Percentiles rank a stretch among this genome's conserved stretches.
Evolutionary conservation across 2,888 invertebrate species (phyloP).

Genomic region (Drosophila cognata): DNA sequence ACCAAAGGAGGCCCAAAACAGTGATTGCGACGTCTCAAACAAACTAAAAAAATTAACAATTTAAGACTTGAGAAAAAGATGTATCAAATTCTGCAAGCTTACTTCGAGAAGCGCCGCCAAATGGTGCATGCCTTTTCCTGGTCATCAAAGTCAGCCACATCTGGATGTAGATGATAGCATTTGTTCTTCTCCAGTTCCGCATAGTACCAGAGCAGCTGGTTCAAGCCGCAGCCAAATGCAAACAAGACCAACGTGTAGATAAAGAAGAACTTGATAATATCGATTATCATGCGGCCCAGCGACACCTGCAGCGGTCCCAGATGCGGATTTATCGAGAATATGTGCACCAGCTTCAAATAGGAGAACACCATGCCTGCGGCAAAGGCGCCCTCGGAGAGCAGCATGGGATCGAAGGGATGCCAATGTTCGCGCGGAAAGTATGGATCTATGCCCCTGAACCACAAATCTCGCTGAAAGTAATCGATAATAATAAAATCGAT

Average conservation of each 20-base stretch:
- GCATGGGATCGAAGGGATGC: constrained; percentile 98
- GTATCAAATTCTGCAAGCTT: constrained; percentile 66
- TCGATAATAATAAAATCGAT: not conserved
- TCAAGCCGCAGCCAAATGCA: constrained; percentile 98
- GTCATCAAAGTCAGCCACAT: constrained; percentile 93
- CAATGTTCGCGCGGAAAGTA: constrained; percentile 95
- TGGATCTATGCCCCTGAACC: constrained; percentile 89
- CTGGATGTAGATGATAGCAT: constrained; percentile 91
- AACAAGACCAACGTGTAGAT: constrained; percentile 96
- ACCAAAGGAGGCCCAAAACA: constrained; percentile 99
- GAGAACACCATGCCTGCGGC: constrained; percentile 99
- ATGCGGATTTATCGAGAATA: constrained; percentile 98
- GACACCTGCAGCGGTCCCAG: constrained; percentile 97
- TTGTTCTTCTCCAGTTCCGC: constrained; percentile 94
- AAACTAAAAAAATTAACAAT: constrained; percentile 87
- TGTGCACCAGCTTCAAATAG: constrained; percentile 97
- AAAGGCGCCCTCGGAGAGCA: constrained; percentile 96
- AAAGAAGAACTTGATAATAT: constrained; percentile 98
- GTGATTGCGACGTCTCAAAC: constrained; percentile 98
- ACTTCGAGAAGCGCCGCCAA: constrained; percentile 96
- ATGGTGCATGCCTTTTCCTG: constrained; percentile 93
- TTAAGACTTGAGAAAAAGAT: no score
- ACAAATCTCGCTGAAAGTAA: constrained; percentile 88
- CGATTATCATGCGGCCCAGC: constrained; percentile 96
- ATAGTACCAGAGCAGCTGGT: constrained; percentile 96